phyloP scores from a whole-genome alignment of 2,797 vertebrate species.

The Florisuga fusca region DNA sequence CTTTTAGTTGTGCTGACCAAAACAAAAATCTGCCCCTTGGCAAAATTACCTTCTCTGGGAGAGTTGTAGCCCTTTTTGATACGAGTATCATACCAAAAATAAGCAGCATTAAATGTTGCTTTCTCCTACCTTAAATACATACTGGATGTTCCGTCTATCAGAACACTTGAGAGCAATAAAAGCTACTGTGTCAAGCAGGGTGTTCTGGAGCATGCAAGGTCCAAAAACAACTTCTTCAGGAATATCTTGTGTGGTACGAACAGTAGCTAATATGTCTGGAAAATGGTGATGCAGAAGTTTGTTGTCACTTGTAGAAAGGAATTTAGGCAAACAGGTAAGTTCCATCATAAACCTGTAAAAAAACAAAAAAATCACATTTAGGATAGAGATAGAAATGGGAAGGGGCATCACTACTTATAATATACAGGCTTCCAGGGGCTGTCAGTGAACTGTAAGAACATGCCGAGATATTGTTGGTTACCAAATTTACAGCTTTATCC shows the following conservation, averaged over 20 bases:
- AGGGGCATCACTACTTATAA: background rate
- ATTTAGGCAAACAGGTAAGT: slow-evolving; percentile 81
- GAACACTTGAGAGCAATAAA: slow-evolving; percentile 91
- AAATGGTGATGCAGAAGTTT: slow-evolving; percentile 85
- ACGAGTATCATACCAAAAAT: too few species aligned
- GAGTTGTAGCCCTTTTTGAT: background rate
- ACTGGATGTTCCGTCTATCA: slow-evolving; percentile 84
- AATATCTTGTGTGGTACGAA: slow-evolving; percentile 88
- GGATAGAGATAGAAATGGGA: background rate
- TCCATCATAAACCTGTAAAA: slow-evolving; percentile 81
- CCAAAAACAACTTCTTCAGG: slow-evolving; percentile 86
- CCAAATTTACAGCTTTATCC: background rate
- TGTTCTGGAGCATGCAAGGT: slow-evolving; percentile 87
- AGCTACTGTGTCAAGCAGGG: slow-evolving; percentile 88
- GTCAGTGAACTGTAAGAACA: background rate
- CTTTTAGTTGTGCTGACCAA: background rate
- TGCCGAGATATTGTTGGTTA: background rate
- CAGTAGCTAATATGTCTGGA: slow-evolving; percentile 84
- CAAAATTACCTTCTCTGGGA: background rate
- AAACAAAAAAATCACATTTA: background rate
- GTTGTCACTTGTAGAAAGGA: slow-evolving; percentile 84
- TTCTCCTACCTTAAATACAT: slow-evolving; percentile 84
- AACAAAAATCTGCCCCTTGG: background rate
- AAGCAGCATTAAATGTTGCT: background rate
- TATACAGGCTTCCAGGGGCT: background rate